Evolutionary conservation across 2,888 invertebrate species (phyloP).

Genomic region (Tipula vernalis): DNA sequence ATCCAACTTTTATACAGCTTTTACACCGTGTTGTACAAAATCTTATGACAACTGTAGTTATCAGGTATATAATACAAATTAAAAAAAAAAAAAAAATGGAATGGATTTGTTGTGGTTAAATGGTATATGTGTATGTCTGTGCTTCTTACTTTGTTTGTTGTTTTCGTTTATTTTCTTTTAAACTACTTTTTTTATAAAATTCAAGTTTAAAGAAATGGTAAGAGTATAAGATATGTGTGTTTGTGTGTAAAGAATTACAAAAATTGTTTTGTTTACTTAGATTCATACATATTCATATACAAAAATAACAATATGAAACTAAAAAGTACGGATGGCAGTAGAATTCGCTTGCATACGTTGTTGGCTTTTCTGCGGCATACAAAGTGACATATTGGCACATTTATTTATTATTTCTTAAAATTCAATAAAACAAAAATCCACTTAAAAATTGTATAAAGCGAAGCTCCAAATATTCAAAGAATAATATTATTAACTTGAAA

Average conservation of each 20-base stretch:
- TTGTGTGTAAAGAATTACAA: not conserved
- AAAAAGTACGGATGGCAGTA: no score
- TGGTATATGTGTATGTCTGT: not conserved
- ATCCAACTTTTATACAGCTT: not conserved
- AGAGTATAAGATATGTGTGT: not conserved
- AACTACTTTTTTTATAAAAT: not conserved
- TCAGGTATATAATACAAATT: not conserved
- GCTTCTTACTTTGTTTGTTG: not conserved
- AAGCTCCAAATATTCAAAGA: no score
- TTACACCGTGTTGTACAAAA: not conserved
- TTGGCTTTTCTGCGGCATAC: no score
- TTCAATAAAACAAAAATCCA: no score
- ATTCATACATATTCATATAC: not conserved
- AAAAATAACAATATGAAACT: not conserved
- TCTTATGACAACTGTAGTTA: not conserved
- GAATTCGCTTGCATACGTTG: no score
- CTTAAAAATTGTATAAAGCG: no score
- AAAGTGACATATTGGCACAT: no score
- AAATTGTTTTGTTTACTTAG: not conserved
- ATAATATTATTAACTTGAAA: no score
- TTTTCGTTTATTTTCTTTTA: not conserved
- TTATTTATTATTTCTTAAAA: no score
- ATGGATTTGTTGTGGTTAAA: not conserved
- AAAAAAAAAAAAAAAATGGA: not conserved
- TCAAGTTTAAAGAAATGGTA: not conserved